These are phyloP conservation scores for Prostheceraeus crozeri DNA, from an alignment of 2,888 invertebrate genomes.

Conservation along the genomic window DNA sequence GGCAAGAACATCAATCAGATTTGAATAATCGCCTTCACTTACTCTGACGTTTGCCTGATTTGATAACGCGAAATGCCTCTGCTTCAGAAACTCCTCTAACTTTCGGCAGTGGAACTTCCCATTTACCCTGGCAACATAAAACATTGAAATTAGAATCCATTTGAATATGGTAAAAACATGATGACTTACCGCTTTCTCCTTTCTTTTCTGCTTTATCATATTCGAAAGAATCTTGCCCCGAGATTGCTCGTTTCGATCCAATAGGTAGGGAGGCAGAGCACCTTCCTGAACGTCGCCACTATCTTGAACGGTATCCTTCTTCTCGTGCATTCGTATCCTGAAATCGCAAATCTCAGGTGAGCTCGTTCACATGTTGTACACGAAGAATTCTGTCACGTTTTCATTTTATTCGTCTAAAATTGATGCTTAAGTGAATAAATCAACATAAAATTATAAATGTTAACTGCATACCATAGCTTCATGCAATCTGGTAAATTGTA, in stretches of 20 bases:
- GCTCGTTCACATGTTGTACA: too few species aligned
- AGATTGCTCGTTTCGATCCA: conserved; percentile 88
- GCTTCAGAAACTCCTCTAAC: conserved; percentile 90
- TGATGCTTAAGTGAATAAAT: too few species aligned
- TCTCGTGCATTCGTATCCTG: conserved; percentile 94
- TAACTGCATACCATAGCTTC: background rate
- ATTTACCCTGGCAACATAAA: conserved; percentile 68
- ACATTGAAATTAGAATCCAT: background rate
- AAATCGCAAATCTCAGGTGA: too few species aligned
- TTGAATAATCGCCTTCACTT: too few species aligned
- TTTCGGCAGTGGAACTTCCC: conserved; percentile 98
- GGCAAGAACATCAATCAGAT: too few species aligned
- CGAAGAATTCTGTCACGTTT: too few species aligned
- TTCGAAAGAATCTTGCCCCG: conserved; percentile 91
- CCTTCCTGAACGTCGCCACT: conserved; percentile 68
- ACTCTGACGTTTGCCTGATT: conserved; percentile 72
- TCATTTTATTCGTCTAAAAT: too few species aligned
- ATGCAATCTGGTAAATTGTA: background rate
- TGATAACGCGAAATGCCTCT: conserved; percentile 87
- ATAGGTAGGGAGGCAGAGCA: conserved; percentile 86
- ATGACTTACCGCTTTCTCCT: conserved; percentile 74
- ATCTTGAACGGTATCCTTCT: conserved; percentile 78
- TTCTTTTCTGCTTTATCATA: conserved; percentile 98
- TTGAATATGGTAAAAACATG: background rate
- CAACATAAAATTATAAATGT: too few species aligned